phyloP scores from a whole-genome alignment of 2,797 vertebrate species.

The Glyptemys insculpta region DNA sequence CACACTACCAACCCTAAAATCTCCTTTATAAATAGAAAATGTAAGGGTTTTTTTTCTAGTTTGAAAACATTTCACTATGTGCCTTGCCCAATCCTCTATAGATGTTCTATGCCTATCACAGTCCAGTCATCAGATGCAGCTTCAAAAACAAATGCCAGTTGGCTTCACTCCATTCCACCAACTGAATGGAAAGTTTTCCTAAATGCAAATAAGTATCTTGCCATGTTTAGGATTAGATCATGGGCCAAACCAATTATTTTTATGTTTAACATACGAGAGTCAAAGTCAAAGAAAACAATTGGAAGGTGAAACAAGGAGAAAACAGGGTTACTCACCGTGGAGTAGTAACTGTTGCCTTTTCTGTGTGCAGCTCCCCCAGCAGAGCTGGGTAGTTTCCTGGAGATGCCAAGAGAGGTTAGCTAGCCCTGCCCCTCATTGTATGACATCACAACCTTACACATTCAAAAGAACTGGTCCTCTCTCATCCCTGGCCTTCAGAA shows the following conservation, averaged over 20 bases:
- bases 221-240: conserved; percentile 23
- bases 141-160: conserved; percentile 11
- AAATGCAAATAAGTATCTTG: background rate
- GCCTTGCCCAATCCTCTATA: background rate
- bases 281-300: conserved; percentile 65
- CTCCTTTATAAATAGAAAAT: background rate
- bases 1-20: background rate
- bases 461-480: conserved; percentile 61
- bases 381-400: conserved; percentile 81
- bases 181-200: background rate
- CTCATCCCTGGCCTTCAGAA: conserved; percentile 29
- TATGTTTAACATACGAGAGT: conserved; percentile 51
- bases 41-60: background rate
- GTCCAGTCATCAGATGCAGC: background rate
- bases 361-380: conserved; percentile 80
- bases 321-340: conserved; percentile 79
- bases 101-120: background rate
- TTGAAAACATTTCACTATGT: background rate
- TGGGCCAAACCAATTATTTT: conserved; percentile 43
- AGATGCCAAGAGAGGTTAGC: conserved; percentile 82
- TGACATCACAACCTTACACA: conserved; percentile 70
- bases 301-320: conserved; percentile 76
- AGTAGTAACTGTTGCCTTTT: conserved; percentile 77
- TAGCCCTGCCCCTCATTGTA: conserved; percentile 77
- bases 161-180: background rate